Evolutionary conservation across 2,113 vertebrate genomes (phyloP).

Genomic region (Zootoca vivipara): DNA sequence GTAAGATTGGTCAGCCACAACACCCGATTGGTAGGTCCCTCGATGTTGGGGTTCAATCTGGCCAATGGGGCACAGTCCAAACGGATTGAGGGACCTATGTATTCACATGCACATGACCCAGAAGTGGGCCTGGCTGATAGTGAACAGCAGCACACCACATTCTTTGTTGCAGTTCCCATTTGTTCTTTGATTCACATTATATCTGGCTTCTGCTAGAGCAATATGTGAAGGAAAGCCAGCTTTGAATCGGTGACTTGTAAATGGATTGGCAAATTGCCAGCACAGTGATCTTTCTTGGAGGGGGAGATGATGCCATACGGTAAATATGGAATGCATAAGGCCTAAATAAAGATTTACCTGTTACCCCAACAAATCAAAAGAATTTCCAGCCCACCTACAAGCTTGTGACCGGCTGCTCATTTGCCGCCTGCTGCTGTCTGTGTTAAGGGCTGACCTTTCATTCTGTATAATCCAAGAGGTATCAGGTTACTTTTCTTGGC

Average conservation of each 20-base stretch:
- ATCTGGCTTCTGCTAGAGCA: not conserved
- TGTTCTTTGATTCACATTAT: not conserved
- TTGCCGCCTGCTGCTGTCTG: not conserved
- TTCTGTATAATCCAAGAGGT: not conserved
- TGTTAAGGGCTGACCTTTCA: not conserved
- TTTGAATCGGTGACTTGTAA: not conserved
- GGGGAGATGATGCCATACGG: not conserved
- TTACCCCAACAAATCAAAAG: not conserved
- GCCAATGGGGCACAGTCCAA: no score
- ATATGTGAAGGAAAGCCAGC: not conserved
- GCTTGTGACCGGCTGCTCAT: not conserved
- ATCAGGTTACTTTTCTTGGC: not conserved
- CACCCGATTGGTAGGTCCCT: no score
- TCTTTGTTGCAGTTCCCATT: not conserved
- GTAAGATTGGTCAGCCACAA: no score
- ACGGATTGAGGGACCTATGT: no score
- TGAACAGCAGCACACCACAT: no score
- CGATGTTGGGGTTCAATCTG: no score
- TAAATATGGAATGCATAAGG: no score
- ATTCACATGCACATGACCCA: no score
- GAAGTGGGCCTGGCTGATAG: no score
- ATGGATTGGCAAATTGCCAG: not conserved
- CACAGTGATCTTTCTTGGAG: not conserved
- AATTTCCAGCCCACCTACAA: not conserved
- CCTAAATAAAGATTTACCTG: not conserved